phyloP scores from a whole-genome alignment of 2,888 invertebrate genomes.

The Anthophora plumipes region DNA sequence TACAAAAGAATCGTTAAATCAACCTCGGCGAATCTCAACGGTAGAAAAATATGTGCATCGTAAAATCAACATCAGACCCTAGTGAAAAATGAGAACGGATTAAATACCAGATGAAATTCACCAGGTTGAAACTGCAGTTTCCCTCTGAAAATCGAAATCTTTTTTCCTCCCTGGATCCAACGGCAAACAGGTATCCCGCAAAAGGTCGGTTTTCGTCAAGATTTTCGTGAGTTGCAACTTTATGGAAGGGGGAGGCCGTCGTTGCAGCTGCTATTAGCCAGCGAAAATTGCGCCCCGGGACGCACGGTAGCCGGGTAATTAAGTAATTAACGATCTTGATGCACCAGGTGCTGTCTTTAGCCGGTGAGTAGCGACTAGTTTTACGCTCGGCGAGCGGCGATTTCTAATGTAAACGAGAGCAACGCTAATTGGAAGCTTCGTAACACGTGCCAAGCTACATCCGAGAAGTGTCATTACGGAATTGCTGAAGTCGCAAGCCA shows the following conservation, averaged over 20 bases:
- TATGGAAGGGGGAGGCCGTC: background rate
- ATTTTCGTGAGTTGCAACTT: background rate
- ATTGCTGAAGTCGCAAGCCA: constrained; percentile 67
- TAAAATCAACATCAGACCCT: too few relatives aligned
- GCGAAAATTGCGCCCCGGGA: constrained; percentile 52
- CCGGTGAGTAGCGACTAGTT: constrained; percentile 63
- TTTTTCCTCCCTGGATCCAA: background rate
- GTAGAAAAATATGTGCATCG: too few relatives aligned
- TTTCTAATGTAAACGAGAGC: constrained; percentile 70
- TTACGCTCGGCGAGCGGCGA: constrained; percentile 68
- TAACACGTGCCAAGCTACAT: constrained; percentile 66
- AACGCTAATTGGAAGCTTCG: constrained; percentile 69
- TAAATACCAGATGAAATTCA: background rate
- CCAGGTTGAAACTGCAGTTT: too few relatives aligned
- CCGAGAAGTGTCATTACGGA: constrained; percentile 67
- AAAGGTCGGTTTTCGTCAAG: constrained; percentile 1
- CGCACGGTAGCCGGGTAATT: constrained; percentile 64
- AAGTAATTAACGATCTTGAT: constrained; percentile 72
- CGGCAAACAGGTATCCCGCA: background rate
- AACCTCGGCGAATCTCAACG: too few relatives aligned
- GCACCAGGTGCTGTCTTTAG: constrained; percentile 62
- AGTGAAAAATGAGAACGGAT: too few relatives aligned
- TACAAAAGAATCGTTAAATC: background rate
- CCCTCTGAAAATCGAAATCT: background rate
- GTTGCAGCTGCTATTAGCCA: constrained; percentile 30